Evolutionary conservation across 2,888 invertebrate genomes (phyloP), one percentile per base, ranked within the genome.

Genomic region (Hypena proboscidalis): DNA sequence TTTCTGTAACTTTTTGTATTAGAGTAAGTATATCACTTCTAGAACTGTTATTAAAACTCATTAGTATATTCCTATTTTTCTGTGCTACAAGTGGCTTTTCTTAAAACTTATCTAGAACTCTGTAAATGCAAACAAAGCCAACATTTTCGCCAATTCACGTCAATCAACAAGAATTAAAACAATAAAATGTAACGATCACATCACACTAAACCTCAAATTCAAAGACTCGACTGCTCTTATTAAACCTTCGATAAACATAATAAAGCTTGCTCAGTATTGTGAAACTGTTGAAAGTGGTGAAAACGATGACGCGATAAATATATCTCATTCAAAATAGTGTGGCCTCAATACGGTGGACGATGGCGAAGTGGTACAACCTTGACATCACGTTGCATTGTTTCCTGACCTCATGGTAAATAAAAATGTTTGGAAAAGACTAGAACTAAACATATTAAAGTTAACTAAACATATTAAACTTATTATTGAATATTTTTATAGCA

Each of bases 271-370:
- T 6, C 9, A 13, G 25, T 48, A 67, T 79, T 77, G 74, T 73
- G 79, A 68, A 78, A 81, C 55, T 59, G 39, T 72, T 69, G 67
- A 73, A 77, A 77, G 78, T 75, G 75, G 71, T 63, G 66, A 70
- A 64, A 57, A 67, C 59, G 51, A 49, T 51, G 67, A 60, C 56
- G 59, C 38, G 42, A 72, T 80, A 80, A 73, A 77, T 76, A 75
- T 74, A 76, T 70, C 74, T 62, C 78, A 82, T 78, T 80, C 71
- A 71, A 77, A 79, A 77, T 71, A 75, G 71, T 76, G 64, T 58
- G 67, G 49, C 77, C 78, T 67, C 73, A 67, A 71, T 81, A 66
- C 58, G 50, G 32, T 58, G 54, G 57, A 52, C 52, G 53, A 42
- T 45, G 49, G 40, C 33, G 20, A 23, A 50, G 66, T 61, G 61